These are phyloP conservation scores for Atta cephalotes DNA, from an alignment of 1,140 invertebrate genomes.

Conservation along the genomic window DNA sequence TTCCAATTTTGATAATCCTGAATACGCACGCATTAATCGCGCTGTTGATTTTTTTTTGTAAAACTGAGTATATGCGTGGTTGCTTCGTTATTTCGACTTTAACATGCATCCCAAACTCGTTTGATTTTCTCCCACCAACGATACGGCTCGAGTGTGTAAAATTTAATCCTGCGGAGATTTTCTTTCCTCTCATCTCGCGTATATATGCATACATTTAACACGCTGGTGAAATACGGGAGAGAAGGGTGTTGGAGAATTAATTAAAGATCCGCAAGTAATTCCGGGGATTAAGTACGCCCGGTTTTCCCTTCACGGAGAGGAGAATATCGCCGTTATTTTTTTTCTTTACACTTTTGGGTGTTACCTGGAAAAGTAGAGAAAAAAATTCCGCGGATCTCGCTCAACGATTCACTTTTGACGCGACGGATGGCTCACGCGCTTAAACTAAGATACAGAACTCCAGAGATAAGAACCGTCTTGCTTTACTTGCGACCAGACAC, in stretches of 20 bases:
- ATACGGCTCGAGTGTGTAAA: constrained; percentile 17
- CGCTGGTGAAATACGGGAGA: background rate
- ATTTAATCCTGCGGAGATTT: constrained; percentile 29
- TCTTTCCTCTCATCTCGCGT: constrained; percentile 3
- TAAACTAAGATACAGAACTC: background rate
- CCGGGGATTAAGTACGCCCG: constrained; percentile 41
- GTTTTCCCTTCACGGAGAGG: background rate
- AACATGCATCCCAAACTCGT: background rate
- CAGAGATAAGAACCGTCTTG: constrained; percentile 24
- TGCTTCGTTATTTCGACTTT: background rate
- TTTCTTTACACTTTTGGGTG: background rate
- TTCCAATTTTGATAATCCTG: too few species aligned
- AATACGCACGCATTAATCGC: too few species aligned
- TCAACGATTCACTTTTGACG: background rate
- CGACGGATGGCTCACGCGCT: background rate
- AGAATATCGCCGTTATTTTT: background rate
- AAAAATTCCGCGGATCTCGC: background rate
- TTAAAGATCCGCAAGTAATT: constrained; percentile 49
- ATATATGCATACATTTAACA: background rate
- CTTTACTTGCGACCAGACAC: background rate
- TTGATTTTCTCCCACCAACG: background rate
- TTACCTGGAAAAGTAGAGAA: background rate
- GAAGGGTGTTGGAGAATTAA: constrained; percentile 50
- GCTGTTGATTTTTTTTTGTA: background rate
- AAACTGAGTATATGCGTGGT: background rate